Base-by-base conservation (phyloP, 2,113 vertebrate genomes). In the Nycticryphes semicollaris region DNA sequence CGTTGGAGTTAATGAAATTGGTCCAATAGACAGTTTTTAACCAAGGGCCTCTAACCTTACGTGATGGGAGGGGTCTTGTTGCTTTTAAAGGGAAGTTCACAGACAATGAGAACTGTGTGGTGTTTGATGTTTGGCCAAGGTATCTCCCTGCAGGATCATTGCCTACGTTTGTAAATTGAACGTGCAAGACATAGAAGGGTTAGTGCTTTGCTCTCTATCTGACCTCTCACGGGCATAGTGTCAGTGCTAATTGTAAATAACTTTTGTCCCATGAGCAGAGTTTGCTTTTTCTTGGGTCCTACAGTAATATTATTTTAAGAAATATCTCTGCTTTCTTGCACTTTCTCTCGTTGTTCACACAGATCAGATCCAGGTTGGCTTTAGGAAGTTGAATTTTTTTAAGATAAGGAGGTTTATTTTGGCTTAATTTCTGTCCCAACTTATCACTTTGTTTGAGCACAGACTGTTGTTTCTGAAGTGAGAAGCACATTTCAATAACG, bases 371-470 rank as follows among this genome's bases (percentile, higher is more conserved):
- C 84, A 94, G 87, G 90, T 92, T 95, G 89, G 76, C 68, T 89
- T 90, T 84, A 94, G 89, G 84, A 93, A 96, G 80, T 82, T 74
- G 91, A 89, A 51, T 91, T 93, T 90, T 93, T 97, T 94, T 84
- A 85, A 96, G 92, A 97, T 95, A 97, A 91, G 57, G 43, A 75
- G 68, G 69, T 94, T 97, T 95, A 60, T 95, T 95, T 96, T 96
- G 96, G 96, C 95, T 87, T 68, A 37, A 69, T 93, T 77, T 76
- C 10, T 94, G 60, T 94, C 77, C 82, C 80, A 56, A 83, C 70
- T 94, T 96, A 96, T 97, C 94, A 94, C 69, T 95, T 85, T 0
- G 12, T 93, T 86, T 94, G 87, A 86, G 47, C 9, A 2, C 87
- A 93, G 87, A 62, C 47, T 93, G 94, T 67, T 96, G 53, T 95